Evolutionary conservation across 35 echinoderm and acorn worm species (phyloP).

Genomic region (Strongylocentrotus purpuratus): DNA sequence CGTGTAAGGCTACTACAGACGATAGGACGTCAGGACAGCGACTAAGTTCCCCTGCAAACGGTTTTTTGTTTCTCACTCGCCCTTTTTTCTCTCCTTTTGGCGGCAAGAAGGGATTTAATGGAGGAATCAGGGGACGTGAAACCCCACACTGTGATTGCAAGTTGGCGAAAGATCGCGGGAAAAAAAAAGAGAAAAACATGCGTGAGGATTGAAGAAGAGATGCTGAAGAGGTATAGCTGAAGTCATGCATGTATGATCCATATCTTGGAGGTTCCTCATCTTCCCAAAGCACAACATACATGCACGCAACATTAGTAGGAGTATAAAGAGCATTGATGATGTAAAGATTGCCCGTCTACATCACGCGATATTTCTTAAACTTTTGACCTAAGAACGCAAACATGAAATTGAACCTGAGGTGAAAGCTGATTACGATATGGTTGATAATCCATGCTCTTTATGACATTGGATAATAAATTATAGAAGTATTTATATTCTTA

Average conservation of each 20-base stretch:
- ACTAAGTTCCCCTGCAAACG: not conserved
- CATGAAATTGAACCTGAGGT: no score
- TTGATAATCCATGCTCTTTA: no score
- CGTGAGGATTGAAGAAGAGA: not conserved
- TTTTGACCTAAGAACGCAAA: no score
- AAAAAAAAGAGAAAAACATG: not conserved
- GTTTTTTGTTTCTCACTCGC: constrained; percentile 30
- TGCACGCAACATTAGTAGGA: no score
- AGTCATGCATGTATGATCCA: not conserved
- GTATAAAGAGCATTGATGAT: no score
- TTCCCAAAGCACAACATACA: no score
- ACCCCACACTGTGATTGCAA: not conserved
- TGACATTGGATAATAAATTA: no score
- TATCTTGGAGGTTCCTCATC: not conserved
- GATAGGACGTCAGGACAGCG: not conserved
- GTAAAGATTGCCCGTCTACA: no score
- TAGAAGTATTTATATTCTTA: no score
- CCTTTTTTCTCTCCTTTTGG: not conserved
- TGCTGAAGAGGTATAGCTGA: not conserved
- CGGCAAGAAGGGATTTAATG: not conserved
- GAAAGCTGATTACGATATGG: no score
- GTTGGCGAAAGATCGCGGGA: not conserved
- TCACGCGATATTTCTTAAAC: no score
- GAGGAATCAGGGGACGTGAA: not conserved
- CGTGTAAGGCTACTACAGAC: constrained; percentile 37